Conservation (phyloP, 2,797 vertebrate genomes). For the Buceros bicornis region DNA sequence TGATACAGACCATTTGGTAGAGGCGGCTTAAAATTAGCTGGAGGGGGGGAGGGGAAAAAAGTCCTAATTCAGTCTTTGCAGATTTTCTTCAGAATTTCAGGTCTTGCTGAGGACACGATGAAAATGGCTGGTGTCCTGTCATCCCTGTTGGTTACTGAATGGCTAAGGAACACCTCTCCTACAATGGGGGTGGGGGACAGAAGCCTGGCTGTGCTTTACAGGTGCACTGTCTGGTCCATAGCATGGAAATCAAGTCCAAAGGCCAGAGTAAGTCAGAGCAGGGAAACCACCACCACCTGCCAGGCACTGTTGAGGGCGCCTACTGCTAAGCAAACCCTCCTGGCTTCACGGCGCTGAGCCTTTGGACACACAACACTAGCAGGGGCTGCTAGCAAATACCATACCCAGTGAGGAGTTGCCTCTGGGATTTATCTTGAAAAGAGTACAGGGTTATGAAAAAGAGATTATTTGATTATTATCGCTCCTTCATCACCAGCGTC, state of each 20-base stretch:
- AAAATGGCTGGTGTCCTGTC: not conserved
- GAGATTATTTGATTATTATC: not conserved
- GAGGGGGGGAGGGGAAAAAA: not conserved
- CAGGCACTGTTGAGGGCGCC: not conserved
- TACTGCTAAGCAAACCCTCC: not conserved
- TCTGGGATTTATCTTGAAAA: not conserved
- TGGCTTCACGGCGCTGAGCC: fast-evolving
- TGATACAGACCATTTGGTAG: not conserved
- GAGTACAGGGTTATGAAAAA: not conserved
- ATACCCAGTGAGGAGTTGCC: not conserved
- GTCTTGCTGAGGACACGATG: not conserved
- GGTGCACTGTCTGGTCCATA: not conserved
- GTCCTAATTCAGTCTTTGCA: not conserved
- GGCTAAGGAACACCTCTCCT: not conserved
- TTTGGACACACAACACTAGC: not conserved
- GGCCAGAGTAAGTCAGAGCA: not conserved
- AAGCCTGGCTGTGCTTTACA: not conserved
- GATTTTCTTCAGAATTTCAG: not conserved
- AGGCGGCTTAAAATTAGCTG: not conserved
- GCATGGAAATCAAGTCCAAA: not conserved
- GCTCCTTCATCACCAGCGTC: not conserved
- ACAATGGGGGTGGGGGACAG: not conserved
- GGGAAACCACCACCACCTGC: not conserved
- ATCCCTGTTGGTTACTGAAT: not conserved
- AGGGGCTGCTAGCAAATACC: not conserved